Evolutionary conservation across 2,797 vertebrate genomes (phyloP).

Genomic region (Danio albolineatus): DNA sequence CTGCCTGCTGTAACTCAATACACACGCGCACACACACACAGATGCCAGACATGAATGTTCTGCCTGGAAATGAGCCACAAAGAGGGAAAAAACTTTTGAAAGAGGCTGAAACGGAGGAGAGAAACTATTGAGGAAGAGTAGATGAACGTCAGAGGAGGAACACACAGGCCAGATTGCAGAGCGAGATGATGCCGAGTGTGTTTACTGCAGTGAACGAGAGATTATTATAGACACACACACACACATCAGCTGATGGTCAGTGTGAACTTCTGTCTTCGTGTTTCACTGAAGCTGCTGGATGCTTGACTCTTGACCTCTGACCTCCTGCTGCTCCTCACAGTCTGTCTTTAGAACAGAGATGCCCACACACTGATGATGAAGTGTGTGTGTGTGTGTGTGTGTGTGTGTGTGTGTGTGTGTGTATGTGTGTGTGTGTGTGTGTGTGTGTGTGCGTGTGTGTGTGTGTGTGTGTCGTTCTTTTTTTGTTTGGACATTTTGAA

Average conservation of each 20-base stretch:
- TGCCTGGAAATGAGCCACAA: constrained; percentile 35
- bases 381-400: not conserved
- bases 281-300: constrained; percentile 30
- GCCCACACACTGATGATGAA: not conserved
- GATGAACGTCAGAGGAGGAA: not conserved
- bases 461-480: not conserved
- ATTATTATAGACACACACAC: not conserved
- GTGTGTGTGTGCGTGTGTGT: not conserved
- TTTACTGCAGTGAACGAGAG: not conserved
- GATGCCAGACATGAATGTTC: constrained; percentile 42
- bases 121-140: not conserved
- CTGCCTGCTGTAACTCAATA: constrained; percentile 49
- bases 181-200: not conserved
- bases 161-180: not conserved
- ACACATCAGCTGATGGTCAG: not conserved
- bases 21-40: constrained; percentile 36
- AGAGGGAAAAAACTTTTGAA: constrained; percentile 10
- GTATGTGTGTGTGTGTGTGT: not conserved
- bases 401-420: not conserved
- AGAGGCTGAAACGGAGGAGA: constrained; percentile 1
- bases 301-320: constrained; percentile 23
- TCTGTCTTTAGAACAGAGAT: constrained; percentile 23
- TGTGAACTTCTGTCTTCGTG: constrained; percentile 4
- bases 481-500: constrained; percentile 48
- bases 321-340: not conserved